A percentile compares a stretch with the other conserved stretches of the same genome.
phyloP scores from a whole-genome alignment of 2,113 vertebrate species.

The Silurus meridionalis region DNA sequence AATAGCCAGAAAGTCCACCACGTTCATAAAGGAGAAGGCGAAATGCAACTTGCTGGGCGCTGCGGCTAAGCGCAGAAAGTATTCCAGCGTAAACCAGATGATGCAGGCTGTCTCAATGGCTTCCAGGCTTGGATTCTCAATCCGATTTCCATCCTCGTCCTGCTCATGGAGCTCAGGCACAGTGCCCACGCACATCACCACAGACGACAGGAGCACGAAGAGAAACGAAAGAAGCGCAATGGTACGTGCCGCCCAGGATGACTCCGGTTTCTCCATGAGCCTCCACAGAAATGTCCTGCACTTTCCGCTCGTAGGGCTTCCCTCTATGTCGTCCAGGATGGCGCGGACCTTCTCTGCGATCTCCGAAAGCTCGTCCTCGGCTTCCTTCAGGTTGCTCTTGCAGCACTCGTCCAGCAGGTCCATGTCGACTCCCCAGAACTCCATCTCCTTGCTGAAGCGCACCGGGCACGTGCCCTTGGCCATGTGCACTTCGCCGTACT shows the following conservation, averaged over 20 bases:
- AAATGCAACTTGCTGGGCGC: slow-evolving; percentile 89
- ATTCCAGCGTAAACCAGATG: slow-evolving; percentile 94
- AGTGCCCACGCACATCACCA: slow-evolving; percentile 94
- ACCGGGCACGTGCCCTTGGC: slow-evolving; percentile 94
- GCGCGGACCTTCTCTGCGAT: slow-evolving; percentile 89
- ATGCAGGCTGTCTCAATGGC: slow-evolving; percentile 94
- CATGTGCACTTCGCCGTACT: slow-evolving; percentile 93
- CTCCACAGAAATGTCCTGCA: slow-evolving; percentile 88
- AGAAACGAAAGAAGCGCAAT: slow-evolving; percentile 91
- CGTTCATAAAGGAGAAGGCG: slow-evolving; percentile 90
- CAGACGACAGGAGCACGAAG: slow-evolving; percentile 88
- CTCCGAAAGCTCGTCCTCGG: slow-evolving; percentile 90
- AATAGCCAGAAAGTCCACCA: slow-evolving; percentile 92
- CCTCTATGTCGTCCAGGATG: slow-evolving; percentile 88
- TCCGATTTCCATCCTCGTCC: slow-evolving; percentile 80
- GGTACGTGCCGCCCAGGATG: slow-evolving; percentile 82
- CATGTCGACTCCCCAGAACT: slow-evolving; percentile 93
- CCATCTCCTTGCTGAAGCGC: slow-evolving; percentile 96
- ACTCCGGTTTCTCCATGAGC: slow-evolving; percentile 96
- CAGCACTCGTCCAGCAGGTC: slow-evolving; percentile 93
- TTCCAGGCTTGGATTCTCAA: slow-evolving; percentile 89
- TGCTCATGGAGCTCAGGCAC: slow-evolving; percentile 89
- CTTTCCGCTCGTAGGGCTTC: slow-evolving; percentile 78
- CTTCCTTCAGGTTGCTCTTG: slow-evolving; percentile 84
- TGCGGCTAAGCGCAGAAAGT: slow-evolving; percentile 84